These are phyloP conservation scores for Eulacestoma nigropectus DNA, from an alignment of 2,113 vertebrate species.

Conservation along the genomic window DNA sequence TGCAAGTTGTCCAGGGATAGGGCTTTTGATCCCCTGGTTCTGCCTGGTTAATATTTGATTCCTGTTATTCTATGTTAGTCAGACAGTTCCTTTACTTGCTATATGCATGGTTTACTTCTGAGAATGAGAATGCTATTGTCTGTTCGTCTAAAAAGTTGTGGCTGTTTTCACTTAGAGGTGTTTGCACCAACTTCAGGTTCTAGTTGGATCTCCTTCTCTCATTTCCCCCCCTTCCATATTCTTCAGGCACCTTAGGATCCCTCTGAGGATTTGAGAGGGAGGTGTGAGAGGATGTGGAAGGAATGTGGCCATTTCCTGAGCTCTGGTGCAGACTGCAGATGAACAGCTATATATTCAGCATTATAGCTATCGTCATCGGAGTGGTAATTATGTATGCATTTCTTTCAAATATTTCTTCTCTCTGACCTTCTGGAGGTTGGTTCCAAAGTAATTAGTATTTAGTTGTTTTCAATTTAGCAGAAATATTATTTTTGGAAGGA, in stretches of 20 bases:
- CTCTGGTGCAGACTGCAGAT: background rate
- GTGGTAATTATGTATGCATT: background rate
- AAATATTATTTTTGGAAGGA: background rate
- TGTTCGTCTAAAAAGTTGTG: background rate
- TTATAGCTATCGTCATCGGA: background rate
- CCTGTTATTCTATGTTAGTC: background rate
- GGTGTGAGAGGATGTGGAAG: background rate
- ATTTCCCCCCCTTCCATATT: background rate
- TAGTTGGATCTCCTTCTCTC: background rate
- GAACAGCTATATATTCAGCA: background rate
- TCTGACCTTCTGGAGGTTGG: background rate
- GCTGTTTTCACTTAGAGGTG: background rate
- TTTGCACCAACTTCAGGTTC: background rate
- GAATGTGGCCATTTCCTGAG: background rate
- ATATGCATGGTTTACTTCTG: background rate
- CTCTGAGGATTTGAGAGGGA: background rate
- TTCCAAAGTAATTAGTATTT: background rate
- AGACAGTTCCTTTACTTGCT: background rate
- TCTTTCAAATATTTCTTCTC: background rate
- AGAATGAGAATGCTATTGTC: background rate
- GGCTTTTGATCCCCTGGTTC: background rate
- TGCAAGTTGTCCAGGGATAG: background rate
- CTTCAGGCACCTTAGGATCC: background rate
- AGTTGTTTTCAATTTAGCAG: background rate
- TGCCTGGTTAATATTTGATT: background rate